Evolutionary conservation across 2,797 vertebrate species (phyloP), one percentile per base, ranked within the genome.

Genomic region (Columba guinea): DNA sequence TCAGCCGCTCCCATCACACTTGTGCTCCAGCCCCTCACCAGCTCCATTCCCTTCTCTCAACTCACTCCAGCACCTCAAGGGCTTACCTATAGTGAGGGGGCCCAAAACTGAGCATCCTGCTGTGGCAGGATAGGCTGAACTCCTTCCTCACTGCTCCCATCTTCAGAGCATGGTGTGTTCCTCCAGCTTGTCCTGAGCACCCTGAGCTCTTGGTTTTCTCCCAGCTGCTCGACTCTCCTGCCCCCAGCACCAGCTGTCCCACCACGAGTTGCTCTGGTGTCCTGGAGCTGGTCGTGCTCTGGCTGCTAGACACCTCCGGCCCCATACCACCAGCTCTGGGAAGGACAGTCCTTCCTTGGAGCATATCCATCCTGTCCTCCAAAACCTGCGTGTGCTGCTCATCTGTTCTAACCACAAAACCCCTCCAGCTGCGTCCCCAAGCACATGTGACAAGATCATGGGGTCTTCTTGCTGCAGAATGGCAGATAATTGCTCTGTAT

Each of bases 151-250:
- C 70, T 71, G 70, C 62, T 68, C 11, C 37, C 11, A 18, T 93
- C 64, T n/a, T 81, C 58, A 46, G 62, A 83, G 37, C 55, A 84
- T 3, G 3, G 6, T 3, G 2, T 84, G 53, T 28, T 52, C 65
- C 53, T 79, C n/a, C 28, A 76, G 41, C 37, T 75, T 62, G 9
- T 22, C 35, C n/a, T 44, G 41, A 52, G 34, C 52, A 39, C 59
- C 44, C 22, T 52, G 19, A 75, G 26, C 34, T 85, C n/a, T 41
- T 19, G 18, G 6, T 58, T 89, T 69, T 59, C 70, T 87, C 59
- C 46, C 39, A 83, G 32, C 15, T 74, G 27, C 35, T 68, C 0
- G 0, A 9, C 10, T 5, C 4, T 58, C 56, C 34, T 84, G 48
- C 32, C 82, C 8, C 32, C 34, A 58, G 9, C 5, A 3, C 28